These are phyloP conservation scores for Pseudomyrmex sp. DNA, from an alignment of 1,140 invertebrate species.

Conservation along the genomic window DNA sequence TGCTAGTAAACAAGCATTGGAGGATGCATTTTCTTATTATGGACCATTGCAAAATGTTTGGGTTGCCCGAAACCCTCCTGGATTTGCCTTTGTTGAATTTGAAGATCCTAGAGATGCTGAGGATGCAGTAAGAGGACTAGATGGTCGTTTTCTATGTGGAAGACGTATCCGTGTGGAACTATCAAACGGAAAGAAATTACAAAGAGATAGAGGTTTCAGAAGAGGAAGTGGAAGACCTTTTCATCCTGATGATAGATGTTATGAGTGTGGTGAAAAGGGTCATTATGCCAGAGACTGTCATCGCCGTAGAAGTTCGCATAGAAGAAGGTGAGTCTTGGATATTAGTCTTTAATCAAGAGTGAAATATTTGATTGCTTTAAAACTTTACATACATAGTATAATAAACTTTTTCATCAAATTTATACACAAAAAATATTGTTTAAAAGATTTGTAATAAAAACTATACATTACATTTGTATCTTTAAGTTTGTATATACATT, in stretches of 20 bases:
- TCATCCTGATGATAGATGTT: conserved; percentile 94
- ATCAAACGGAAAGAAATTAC: conserved; percentile 91
- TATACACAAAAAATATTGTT: not conserved
- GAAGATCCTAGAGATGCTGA: conserved; percentile 99
- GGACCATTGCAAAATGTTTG: conserved; percentile 98
- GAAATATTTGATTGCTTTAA: conserved; percentile 1
- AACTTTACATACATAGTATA: not conserved
- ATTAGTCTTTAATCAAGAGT: not conserved
- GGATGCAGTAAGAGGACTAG: conserved; percentile 97
- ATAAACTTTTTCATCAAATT: not conserved
- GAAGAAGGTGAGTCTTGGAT: conserved; percentile 85
- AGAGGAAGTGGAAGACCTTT: conserved; percentile 89
- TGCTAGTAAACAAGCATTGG: conserved; percentile 96
- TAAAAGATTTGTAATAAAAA: not conserved
- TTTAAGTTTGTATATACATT: not conserved
- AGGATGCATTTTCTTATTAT: conserved; percentile 97
- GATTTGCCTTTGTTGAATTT: conserved; percentile 99
- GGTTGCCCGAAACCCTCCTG: conserved; percentile 97
- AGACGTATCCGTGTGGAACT: conserved; percentile 95
- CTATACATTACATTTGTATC: not conserved
- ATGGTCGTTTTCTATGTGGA: conserved; percentile 96
- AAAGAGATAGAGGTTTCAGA: conserved; percentile 82
- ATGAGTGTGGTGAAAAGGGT: conserved; percentile 96
- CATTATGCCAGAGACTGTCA: conserved; percentile 96
- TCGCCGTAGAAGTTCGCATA: conserved; percentile 86